Base-by-base conservation (phyloP, 2,888 invertebrate genomes). In the Hecatera dysodea region DNA sequence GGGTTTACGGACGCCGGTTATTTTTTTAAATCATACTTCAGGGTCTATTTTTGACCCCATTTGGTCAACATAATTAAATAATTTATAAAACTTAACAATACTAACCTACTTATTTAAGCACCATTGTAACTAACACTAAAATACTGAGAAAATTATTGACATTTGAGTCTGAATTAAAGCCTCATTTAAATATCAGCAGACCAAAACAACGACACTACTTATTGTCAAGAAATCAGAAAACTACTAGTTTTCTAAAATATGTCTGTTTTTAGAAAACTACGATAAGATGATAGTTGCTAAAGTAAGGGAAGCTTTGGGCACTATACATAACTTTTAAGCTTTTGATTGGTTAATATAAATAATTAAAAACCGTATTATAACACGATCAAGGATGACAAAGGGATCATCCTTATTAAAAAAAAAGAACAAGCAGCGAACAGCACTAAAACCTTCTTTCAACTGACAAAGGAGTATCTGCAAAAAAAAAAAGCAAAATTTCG, bases 401-500 rank as follows among this genome's bases (percentile, higher is more conserved):
- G 1, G 22, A 48, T 15, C 19, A 3, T 6, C 17, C 2, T 3
- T 4, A 7, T 2, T 17, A 22, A 70, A 1, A 50, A 73, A 60
- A 29, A 17, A 44, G 7, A n/a, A n/a, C n/a, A n/a, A n/a, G 5
- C 17, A n/a, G 2, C 17, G 17, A 29, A 66, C 29, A 55, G 19
- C 1, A 6, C 39, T 29, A 19, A 50, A 64, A 19, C 15, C 62
- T n/a, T 17, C 24, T 29, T 46, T 48, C 53, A 65, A 44, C 44
- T 44, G 11, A 70, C 15, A 12, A 62, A 19, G 8, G n/a, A 3
- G 33, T 42, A 67, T 56, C 39, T 39, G 11, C 56, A 69, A 70
- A 27, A 76, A 64, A 73, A 55, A 57, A 52, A 22, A 19, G 3
- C n/a, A 8, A 29, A 12, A 17, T 8, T 2, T 19, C 19, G 50